A percentile compares a stretch with the other conserved stretches of the same genome.
Evolutionary conservation across 2,888 invertebrate species (phyloP).

Genomic region (Merodon equestris): DNA sequence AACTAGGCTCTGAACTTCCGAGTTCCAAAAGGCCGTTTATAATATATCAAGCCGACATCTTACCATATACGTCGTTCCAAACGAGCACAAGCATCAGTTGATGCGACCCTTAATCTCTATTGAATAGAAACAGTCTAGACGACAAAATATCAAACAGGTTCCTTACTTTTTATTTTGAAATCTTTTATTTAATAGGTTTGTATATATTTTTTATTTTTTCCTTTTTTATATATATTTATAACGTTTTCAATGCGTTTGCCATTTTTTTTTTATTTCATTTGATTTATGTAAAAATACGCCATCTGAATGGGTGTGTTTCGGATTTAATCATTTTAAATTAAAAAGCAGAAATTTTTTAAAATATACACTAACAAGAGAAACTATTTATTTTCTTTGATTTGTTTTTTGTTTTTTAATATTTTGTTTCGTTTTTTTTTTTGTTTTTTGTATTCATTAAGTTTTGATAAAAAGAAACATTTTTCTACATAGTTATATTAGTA

Average conservation of each 20-base stretch:
- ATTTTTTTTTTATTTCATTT: slow-evolving; percentile 13
- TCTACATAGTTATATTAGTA: slow-evolving; percentile 48
- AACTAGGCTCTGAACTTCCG: no score
- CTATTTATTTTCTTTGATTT: slow-evolving; percentile 27
- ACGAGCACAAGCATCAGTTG: no score
- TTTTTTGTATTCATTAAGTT: slow-evolving; percentile 29
- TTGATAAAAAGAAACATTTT: slow-evolving; percentile 47
- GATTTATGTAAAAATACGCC: slow-evolving; percentile 44
- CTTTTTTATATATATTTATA: no score
- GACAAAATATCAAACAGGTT: no score
- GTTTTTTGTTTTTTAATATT: slow-evolving; percentile 24
- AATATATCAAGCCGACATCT: no score
- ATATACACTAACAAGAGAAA: slow-evolving; percentile 51
- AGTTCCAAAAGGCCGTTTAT: no score
- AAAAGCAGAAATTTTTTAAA: slow-evolving; percentile 45
- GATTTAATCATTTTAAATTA: slow-evolving; percentile 40
- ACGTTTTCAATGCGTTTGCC: slow-evolving; percentile 13
- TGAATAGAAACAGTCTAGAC: no score
- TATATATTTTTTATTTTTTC: slow-evolving; percentile 8
- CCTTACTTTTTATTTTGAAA: slow-evolving; percentile 21
- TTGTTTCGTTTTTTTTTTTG: no score
- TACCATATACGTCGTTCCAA: no score
- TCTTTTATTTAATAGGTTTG: slow-evolving; percentile 14
- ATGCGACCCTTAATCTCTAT: no score
- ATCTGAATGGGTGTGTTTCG: slow-evolving; percentile 18